Percentiles rank a stretch among this genome's conserved stretches.
These are phyloP conservation scores for Aelia acuminata DNA, from an alignment of 2,888 invertebrate species.

Conservation along the genomic window DNA sequence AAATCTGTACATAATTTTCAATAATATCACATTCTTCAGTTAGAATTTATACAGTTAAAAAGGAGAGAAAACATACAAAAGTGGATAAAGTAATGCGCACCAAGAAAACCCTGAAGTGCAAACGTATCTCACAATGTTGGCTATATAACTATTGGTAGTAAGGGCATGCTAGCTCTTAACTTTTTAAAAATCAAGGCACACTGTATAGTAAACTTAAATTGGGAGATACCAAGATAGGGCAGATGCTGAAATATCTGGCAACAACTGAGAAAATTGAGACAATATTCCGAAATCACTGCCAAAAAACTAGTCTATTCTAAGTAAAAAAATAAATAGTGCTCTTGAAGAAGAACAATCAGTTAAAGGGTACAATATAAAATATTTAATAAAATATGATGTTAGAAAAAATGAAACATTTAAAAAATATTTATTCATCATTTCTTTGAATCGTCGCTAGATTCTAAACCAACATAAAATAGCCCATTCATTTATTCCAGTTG, in stretches of 20 bases:
- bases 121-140: not conserved
- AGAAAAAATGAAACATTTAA: not conserved
- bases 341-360: no score
- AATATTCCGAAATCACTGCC: not conserved
- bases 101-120: not conserved
- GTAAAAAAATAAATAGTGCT: no score
- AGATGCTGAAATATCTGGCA: no score
- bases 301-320: not conserved
- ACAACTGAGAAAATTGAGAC: no score
- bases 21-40: no score
- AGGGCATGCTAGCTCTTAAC: not conserved
- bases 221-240: no score
- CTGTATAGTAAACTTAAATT: not conserved
- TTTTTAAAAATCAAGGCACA: not conserved
- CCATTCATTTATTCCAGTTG: no score
- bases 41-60: no score
- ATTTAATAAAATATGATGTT: not conserved
- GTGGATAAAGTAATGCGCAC: not conserved
- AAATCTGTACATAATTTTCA: no score
- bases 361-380: not conserved
- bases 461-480: no score
- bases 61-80: not conserved
- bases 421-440: not conserved
- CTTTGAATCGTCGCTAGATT: no score
- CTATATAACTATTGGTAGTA: not conserved